Percentiles rank a stretch among this genome's conserved stretches.
Conservation (phyloP, 2,797 vertebrate species). For the Danio choprae region DNA sequence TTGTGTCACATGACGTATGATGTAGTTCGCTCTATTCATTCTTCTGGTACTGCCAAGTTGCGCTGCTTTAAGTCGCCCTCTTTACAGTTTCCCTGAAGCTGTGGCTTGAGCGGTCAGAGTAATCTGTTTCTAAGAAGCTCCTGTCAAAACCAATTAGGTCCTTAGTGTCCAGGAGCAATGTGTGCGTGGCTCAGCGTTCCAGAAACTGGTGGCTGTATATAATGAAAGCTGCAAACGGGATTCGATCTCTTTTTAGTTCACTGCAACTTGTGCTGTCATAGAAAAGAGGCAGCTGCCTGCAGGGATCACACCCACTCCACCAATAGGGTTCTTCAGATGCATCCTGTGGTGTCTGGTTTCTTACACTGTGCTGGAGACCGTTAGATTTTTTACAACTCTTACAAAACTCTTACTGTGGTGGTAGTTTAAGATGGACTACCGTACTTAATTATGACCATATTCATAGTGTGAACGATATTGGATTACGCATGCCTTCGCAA, state of each 20-base stretch:
- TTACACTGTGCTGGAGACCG: not conserved
- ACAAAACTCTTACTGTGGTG: not conserved
- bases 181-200: slow-evolving; percentile 36
- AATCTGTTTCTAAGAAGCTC: slow-evolving; percentile 73
- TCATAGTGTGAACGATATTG: not conserved
- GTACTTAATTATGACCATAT: too few species aligned
- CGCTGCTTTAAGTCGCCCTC: slow-evolving; percentile 32
- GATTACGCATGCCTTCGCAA: too few species aligned
- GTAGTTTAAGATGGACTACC: not conserved
- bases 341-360: not conserved
- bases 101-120: slow-evolving; percentile 53
- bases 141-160: slow-evolving; percentile 72
- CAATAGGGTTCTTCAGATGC: slow-evolving; percentile 6
- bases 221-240: slow-evolving; percentile 17
- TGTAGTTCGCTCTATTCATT: slow-evolving; percentile 13
- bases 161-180: slow-evolving; percentile 37
- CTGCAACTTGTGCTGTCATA: slow-evolving; percentile 7
- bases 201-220: slow-evolving; percentile 20
- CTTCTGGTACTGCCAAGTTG: not conserved
- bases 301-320: not conserved
- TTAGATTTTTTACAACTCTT: not conserved
- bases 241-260: slow-evolving; percentile 39
- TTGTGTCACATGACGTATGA: not conserved
- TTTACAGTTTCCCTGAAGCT: slow-evolving; percentile 40
- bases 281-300: slow-evolving; percentile 15